Evolutionary conservation across 2,113 vertebrate species (phyloP).

Genomic region (Nothobranchius kuhntae): DNA sequence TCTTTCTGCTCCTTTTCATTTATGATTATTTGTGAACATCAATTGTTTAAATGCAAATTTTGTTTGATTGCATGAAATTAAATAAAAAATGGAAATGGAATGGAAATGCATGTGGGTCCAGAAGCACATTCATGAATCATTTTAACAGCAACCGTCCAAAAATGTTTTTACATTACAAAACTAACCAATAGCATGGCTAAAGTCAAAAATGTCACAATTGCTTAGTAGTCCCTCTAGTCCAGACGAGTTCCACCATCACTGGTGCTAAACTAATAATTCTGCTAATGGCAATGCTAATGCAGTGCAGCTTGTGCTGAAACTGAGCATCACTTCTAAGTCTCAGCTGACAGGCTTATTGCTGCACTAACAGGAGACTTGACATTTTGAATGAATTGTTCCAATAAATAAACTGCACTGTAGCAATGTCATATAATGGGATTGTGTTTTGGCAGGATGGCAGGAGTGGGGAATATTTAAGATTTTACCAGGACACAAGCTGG

Average conservation of each 20-base stretch:
- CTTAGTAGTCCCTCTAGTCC: not conserved
- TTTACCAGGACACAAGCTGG: constrained; percentile 45
- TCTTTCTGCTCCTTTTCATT: too few species aligned
- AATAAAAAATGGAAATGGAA: too few species aligned
- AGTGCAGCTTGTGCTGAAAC: constrained; percentile 61
- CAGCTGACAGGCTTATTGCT: constrained; percentile 61
- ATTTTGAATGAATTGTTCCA: constrained; percentile 62
- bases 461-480: constrained; percentile 22
- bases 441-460: constrained; percentile 52
- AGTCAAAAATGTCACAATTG: not conserved
- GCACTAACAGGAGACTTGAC: constrained; percentile 69
- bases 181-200: too few species aligned
- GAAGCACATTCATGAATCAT: too few species aligned
- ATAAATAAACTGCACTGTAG: constrained; percentile 62
- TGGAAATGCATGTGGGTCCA: too few species aligned
- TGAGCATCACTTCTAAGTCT: constrained; percentile 50
- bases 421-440: constrained; percentile 65
- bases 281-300: constrained; percentile 33
- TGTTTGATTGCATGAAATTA: too few species aligned
- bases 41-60: too few species aligned
- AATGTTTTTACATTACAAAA: too few species aligned
- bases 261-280: constrained; percentile 50
- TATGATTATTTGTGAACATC: too few species aligned
- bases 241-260: constrained; percentile 42
- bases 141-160: too few species aligned